Evolutionary conservation across 2,888 invertebrate genomes (phyloP), one percentile per base, ranked within the genome.

Genomic region (Drosophila phalerata): DNA sequence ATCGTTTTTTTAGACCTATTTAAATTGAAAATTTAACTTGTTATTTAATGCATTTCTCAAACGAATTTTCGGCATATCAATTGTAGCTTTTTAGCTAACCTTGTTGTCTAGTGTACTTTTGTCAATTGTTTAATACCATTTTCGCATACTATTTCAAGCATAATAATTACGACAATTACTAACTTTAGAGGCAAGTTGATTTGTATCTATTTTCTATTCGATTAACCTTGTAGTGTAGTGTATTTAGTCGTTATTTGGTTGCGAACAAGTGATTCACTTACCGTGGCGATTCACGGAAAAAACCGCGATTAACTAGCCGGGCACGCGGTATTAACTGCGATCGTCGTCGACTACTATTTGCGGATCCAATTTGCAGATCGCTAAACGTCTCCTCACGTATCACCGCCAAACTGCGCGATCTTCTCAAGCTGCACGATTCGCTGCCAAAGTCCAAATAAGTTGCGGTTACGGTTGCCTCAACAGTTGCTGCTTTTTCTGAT

Each of bases 291-390:
- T 96, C 95, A 92, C 95, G 95, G 91, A 95, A 94, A 91, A 95
- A 95, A 92, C 95, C 95, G 85, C 95, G 95, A 92, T 96, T 96
- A 88, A 96, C 96, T 76, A 97, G 93, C 91, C 96, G 96, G 55
- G 96, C 96, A 85, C 97, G 94, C 67, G 97, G 97, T 92, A 97
- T 97, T 65, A 97, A 93, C 92, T 96, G 96, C 56, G 96, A 95
- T 84, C 96, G 94, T 77, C 96, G 94, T 89, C 95, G 94, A 87
- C 93, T 94, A 84, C 94, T 94, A 76, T 94, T 94, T 91, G 94
- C 94, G 80, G 94, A 93, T 81, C 94, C 94, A 87, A 95, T 94
- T 92, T 95, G 95, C 86, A 95, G 94, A 89, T 95, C 95, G 85
- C 95, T 95, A 92, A 95, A 96, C 47, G 96, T 95, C 92, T 96